Evolutionary conservation across 2,113 vertebrate genomes (phyloP), one percentile per base, ranked within the genome.

Genomic region (Ameiurus melas): DNA sequence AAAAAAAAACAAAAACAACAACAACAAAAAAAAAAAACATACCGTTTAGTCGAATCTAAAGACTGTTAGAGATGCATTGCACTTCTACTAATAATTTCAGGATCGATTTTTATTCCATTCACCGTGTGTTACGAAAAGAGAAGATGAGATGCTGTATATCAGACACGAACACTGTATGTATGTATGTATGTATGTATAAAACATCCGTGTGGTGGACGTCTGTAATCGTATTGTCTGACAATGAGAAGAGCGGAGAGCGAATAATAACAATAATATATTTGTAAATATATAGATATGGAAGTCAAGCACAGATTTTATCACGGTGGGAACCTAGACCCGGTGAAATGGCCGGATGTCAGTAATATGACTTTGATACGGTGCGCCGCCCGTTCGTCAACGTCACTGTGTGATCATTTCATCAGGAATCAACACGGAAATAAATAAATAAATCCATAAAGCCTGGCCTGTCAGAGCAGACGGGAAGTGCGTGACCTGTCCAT

Each of bases 31-130:
- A 73, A 51, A 9, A 51, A 51, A 51, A 51, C 47, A 36, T 88
- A 75, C 79, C 39, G 8, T 66, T 64, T 91, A 77, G 82, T 93
- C 91, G 73, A 89, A 89, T 87, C 75, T 90, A 86, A 90, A 87
- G 73, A 86, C 80, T 75, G 68, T 92, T 93, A 90, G 93, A 93
- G 91, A 92, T 92, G 91, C 91, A 92, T 91, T 94, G 93, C 92
- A 83, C 87, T 91, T 88, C 89, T 90, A 83, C 92, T 88, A 33
- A 92, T 86, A 90, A 88, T 84, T 90, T 92, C 85, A 92, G 89
- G 88, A 89, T 79, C 87, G 60, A 90, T 84, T 70, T 53, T 77
- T 75, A 55, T 82, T 55, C 64, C 81, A 80, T 84, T 84, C 36
- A 39, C 39, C 81, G 25, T 81, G 43, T 77, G 62, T 36, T 78